Evolutionary conservation across 2,888 invertebrate species (phyloP).

Genomic region (Cryptocephalus primarius): DNA sequence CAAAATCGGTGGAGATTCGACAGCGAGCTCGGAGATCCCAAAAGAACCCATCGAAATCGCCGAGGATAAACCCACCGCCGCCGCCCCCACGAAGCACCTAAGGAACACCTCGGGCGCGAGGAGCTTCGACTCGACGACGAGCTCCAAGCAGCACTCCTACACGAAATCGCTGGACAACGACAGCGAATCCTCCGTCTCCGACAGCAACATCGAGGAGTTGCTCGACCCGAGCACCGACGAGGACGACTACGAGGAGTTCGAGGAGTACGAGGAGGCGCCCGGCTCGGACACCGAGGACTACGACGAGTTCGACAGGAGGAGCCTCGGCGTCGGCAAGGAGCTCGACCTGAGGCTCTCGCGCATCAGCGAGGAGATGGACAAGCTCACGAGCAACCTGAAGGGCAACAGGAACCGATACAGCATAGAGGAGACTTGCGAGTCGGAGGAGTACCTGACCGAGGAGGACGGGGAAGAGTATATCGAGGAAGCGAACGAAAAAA

Average conservation of each 20-base stretch:
- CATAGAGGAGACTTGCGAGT: constrained; percentile 32
- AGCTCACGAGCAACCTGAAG: constrained; percentile 19
- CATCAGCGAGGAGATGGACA: constrained; percentile 21
- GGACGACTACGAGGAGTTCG: constrained; percentile 27
- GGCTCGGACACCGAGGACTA: constrained; percentile 28
- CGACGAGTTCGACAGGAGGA: constrained; percentile 15
- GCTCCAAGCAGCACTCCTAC: constrained; percentile 33
- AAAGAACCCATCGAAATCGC: constrained; percentile 14
- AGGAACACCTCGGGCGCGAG: constrained; percentile 14
- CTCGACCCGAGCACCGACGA: constrained; percentile 27
- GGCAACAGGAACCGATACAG: constrained; percentile 14
- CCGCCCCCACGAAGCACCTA: background rate
- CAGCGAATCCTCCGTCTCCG: constrained; percentile 36
- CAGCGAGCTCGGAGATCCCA: background rate
- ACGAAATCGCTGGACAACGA: constrained; percentile 36
- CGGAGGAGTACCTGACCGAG: constrained; percentile 22
- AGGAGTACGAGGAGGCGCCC: constrained; percentile 40
- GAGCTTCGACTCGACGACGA: constrained; percentile 32
- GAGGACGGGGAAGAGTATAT: constrained; percentile 6
- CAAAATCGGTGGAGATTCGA: background rate
- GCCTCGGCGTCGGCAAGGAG: constrained; percentile 17
- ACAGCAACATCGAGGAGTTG: constrained; percentile 36
- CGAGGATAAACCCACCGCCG: constrained; percentile 15
- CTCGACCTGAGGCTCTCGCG: constrained; percentile 23
- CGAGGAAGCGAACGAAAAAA: background rate